Base-by-base conservation (phyloP, 1,140 invertebrate genomes). In the Brachionus rotundiformis region DNA sequence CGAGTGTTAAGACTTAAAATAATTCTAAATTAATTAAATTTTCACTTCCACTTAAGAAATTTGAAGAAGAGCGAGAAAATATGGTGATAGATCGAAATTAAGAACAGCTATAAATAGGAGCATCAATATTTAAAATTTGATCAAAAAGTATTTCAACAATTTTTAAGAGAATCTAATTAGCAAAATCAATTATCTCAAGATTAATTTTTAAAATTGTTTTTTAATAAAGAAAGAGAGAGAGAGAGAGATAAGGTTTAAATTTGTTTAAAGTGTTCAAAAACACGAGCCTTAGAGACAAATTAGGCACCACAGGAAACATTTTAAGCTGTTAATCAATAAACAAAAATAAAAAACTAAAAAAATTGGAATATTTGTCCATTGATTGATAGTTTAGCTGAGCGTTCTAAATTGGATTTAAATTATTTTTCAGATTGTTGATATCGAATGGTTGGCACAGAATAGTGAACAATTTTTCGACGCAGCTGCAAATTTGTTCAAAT, bases 11-110 rank as follows among this genome's bases (percentile, higher is more conserved):
- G 68, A 73, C 39, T 44, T 73, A 27, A 27, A 73, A 73, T 73
- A 73, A 73, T 73, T 73, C 25, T 73, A 73, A 44, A 73, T 73
- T 73, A 73, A 73, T 73, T 73, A 73, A 73, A 73, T 73, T 73
- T 73, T 73, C 68, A 73, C 68, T 73, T 73, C 68, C 68, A 73
- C 68, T 73, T 73, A 73, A 44, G 25, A 73, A 73, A 44, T 27
- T 41, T 41, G 68, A 41, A 44, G 29, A 31, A 47, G 36, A 73
- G 29, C 36, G 41, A 44, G 39, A 73, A 44, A 23, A 73, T 36
- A 44, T 44, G 68, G 39, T 25, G 68, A 73, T 44, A 41, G 39
- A 73, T 27, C 19, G 68, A 73, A 73, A 73, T 31, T 73, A 41
- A 44, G 25, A 73, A 44, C 19, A 44, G 23, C 68, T 73, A 73